Base-by-base conservation (phyloP, 2,888 invertebrate genomes). In the Eurytoma californica region DNA sequence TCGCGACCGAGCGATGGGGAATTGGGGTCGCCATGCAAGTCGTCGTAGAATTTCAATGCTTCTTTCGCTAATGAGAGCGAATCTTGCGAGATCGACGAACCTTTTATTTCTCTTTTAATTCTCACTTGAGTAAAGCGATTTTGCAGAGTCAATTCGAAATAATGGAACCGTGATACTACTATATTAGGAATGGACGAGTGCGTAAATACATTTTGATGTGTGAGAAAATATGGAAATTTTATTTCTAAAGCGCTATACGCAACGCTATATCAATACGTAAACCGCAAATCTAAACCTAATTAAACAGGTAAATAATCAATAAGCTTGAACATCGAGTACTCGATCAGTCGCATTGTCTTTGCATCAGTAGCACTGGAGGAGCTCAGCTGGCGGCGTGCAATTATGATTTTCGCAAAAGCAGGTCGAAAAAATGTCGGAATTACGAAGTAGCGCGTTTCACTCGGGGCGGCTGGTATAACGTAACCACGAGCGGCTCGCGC, bases 401-500 rank as follows among this genome's bases (percentile, higher is more conserved):
- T 28, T 60, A 60, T 28, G 30, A 16, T 61, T 7, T 30, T 28
- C 18, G 39, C 39, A 39, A 63, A 47, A 16, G 39, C 53, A 53
- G 53, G n/a, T 39, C 61, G 61, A n/a, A 53, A 53, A 53, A 53
- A 53, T n/a, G 53, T 53, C 53, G n/a, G 39, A 63, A 39, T 18
- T 63, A 47, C 63, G 47, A 47, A 47, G 63, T n/a, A 14, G 53
- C 53, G 16, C 30, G 30, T 30, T 13, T 7, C 53, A 49, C 18
- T 16, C 68, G 53, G 53, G 3, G n/a, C 20, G 30, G 49, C 16
- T 16, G 12, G 28, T 57, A 39, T 5, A 61, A 60, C 66, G 28
- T 47, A 77, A 49, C 53, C 13, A 60, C 39, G 53, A 77, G 47
- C 49, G 2, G 49, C 51, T 24, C 63, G 55, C 5, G 58, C 51